Percentiles rank a stretch among this genome's conserved stretches.
Conservation (phyloP, 1,140 invertebrate genomes). For the Habropoda laboriosa region DNA sequence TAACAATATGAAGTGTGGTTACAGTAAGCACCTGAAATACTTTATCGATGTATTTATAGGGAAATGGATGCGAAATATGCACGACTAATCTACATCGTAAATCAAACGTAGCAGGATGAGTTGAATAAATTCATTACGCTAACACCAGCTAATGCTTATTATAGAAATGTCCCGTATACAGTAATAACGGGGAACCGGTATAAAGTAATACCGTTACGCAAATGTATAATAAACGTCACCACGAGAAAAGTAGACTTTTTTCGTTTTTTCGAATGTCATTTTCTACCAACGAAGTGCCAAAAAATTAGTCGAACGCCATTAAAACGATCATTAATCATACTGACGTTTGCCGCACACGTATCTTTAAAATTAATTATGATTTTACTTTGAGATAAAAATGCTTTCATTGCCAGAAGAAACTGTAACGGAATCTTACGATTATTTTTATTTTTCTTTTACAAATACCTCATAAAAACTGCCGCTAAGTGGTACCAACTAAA, state of each 20-base stretch:
- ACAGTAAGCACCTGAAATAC: no score
- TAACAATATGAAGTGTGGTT: no score
- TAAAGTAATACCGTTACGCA: slow-evolving; percentile 47
- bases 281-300: not conserved
- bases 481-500: not conserved
- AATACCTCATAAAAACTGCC: not conserved
- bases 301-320: not conserved
- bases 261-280: not conserved
- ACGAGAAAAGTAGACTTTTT: slow-evolving; percentile 23
- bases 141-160: slow-evolving; percentile 48
- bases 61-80: slow-evolving; percentile 51
- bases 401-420: not conserved
- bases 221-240: slow-evolving; percentile 39
- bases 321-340: not conserved
- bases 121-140: slow-evolving; percentile 43
- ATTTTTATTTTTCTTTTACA: not conserved
- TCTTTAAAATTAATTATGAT: not conserved
- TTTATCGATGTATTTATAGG: no score
- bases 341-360: no score
- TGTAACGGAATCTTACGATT: not conserved
- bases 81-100: not conserved
- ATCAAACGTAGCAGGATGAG: not conserved
- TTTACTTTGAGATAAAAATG: not conserved
- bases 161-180: slow-evolving; percentile 38
- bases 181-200: slow-evolving; percentile 31